Base-by-base conservation (phyloP, 2,888 invertebrate species). In the Rotaria sp. region DNA sequence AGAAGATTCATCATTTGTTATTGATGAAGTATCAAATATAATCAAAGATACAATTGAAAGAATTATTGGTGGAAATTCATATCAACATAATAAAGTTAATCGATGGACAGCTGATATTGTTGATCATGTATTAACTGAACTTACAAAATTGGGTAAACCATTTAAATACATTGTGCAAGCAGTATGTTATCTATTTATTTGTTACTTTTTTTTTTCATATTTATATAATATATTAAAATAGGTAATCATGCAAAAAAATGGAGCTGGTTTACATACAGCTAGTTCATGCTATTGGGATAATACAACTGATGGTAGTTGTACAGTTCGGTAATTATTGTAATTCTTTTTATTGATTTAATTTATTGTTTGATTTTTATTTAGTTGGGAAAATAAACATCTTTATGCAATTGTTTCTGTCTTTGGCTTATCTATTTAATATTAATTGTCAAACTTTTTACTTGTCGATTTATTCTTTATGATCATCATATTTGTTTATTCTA, bases 221-320 rank as follows among this genome's bases (percentile, higher is more conserved):
- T 21, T 8, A 1, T 30, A 13, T 59, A 11, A 13, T 84, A 15
- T 52, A 74, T 84, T 98, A 88, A 97, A 96, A 30, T 97, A 97
- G 92, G 97, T 97, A 89, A 97, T 99, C 88, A 97, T 99, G 96
- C 98, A 99, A 92, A 99, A 98, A 92, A 98, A 96, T 92, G 98
- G 99, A 45, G 97, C 98, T 84, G 99, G 99, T 41, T 92, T 99
- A 88, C 98, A 99, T 92, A 97, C 98, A 67, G 97, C 98, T 8
- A 97, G 96, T 90, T 96, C 97, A 2, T 99, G 98, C 91, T 99
- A 95, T 92, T 99, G 99, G 99, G 98, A 99, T 92, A 97, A 97
- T 91, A 94, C 95, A 88, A 97, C 97, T 21, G 99, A 99, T 92
- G 97, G 98, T 38, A 96, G 96, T 89, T 97, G 97, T 93, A 98